Base-by-base conservation (phyloP, 2,888 invertebrate species). In the Stegophylla sp. region DNA sequence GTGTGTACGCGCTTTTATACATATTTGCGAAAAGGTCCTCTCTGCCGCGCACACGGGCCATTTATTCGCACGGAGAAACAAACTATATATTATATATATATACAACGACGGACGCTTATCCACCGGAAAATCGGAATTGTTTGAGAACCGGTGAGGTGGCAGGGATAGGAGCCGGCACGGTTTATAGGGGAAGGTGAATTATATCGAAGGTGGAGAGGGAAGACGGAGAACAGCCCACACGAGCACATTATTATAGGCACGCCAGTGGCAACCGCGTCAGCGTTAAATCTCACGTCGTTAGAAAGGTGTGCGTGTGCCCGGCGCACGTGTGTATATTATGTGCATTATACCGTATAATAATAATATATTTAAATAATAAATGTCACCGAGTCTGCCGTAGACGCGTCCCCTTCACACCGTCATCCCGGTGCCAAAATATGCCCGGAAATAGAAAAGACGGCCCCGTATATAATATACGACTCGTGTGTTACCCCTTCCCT, bases 241-340 rank as follows among this genome's bases (percentile, higher is more conserved):
- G 13, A 28, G 26, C 13, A 34, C 64, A 48, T 72, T 51, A 69
- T 20, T 17, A 61, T 15, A 15, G 34, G 28, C 3, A 41, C 59
- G 20, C 17, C 17, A 17, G 34, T 3, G 20, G 13, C 26, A n/a
- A 51, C 34, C 23, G 23, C 34, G 77, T 56, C 59, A 69, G 26
- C 67, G 56, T 67, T 77, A 77, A 69, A 77, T 77, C 77, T 77
- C 67, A 34, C 45, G 67, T 77, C 77, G 77, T 77, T 77, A 77
- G 69, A 59, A 67, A 77, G 69, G 77, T 77, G 56, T 34, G 34
- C 17, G 43, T 41, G 20, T 43, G 66, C 20, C 23, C 23, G 28
- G 28, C 48, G 7, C 34, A 20, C 17, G 56, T 10, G 56, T 23
- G 59, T 45, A 59, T 45, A 59, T 28, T 26, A 12, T 26, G 26